Evolutionary conservation across 2,797 vertebrate genomes (phyloP).

Genomic region (Anguilla obscura): DNA sequence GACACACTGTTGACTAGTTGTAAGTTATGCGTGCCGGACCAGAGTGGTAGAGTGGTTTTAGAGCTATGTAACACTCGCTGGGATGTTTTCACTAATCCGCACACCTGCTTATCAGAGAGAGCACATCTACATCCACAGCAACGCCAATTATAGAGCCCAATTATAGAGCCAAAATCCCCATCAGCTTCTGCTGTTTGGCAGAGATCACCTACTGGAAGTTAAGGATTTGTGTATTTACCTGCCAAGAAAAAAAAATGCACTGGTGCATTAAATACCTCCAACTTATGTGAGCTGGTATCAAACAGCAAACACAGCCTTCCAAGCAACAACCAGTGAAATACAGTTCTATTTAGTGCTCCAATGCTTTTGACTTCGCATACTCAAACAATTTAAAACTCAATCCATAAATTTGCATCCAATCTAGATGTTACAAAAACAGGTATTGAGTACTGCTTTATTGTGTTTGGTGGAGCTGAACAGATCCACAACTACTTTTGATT

Average conservation of each 20-base stretch:
- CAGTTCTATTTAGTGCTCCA: background rate
- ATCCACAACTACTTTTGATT: background rate
- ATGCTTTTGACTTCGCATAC: background rate
- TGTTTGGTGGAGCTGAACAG: background rate
- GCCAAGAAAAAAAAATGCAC: conserved; percentile 15
- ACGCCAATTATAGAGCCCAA: background rate
- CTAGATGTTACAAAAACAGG: background rate
- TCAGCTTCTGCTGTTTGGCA: conserved; percentile 36
- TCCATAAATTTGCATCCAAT: background rate
- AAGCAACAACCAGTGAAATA: background rate
- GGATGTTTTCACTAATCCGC: background rate
- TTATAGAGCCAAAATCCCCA: background rate
- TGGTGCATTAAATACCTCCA: background rate
- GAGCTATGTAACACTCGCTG: background rate
- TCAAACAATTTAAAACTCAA: background rate
- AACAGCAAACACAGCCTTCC: background rate
- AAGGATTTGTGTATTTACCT: conserved; percentile 39
- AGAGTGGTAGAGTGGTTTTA: background rate
- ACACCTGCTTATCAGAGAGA: background rate
- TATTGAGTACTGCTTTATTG: background rate
- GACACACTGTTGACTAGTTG: background rate
- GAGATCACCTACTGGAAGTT: conserved; percentile 39
- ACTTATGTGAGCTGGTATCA: background rate
- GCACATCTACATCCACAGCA: background rate
- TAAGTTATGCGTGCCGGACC: background rate